Evolutionary conservation across 1,140 invertebrate genomes (phyloP).

Genomic region (Drosophila pseudoobscura): DNA sequence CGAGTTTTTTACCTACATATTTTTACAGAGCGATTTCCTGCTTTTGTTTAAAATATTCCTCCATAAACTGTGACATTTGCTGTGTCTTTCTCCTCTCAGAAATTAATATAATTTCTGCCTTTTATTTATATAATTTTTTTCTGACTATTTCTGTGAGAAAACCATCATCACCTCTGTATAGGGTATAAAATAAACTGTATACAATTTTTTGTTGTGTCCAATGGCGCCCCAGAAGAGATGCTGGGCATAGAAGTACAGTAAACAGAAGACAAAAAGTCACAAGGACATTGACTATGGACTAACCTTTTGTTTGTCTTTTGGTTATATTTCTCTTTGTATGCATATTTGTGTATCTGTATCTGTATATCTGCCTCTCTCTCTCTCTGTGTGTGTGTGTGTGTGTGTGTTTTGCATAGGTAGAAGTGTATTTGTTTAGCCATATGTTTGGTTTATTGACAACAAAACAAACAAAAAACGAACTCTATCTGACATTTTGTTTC

Average conservation of each 20-base stretch:
- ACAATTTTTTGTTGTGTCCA: too few species aligned
- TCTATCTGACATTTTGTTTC: constrained; percentile 21
- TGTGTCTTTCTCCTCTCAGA: too few species aligned
- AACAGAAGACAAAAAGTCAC: constrained; percentile 58
- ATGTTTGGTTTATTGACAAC: constrained; percentile 64
- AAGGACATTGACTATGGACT: constrained; percentile 44
- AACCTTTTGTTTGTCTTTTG: constrained; percentile 49
- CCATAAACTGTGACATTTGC: too few species aligned
- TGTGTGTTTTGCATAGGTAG: constrained; percentile 26
- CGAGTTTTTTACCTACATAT: too few species aligned
- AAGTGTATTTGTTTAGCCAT: constrained; percentile 46
- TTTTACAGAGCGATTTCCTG: too few species aligned
- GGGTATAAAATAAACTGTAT: too few species aligned
- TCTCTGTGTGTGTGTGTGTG: constrained; percentile 11
- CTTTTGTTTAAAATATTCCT: too few species aligned
- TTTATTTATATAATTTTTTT: too few species aligned
- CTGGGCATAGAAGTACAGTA: constrained; percentile 15
- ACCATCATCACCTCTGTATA: too few species aligned
- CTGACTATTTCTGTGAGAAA: too few species aligned
- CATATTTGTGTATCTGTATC: constrained; percentile 32
- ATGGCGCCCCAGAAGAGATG: not conserved
- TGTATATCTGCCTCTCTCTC: constrained; percentile 24
- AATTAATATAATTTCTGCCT: too few species aligned
- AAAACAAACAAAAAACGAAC: constrained; percentile 28
- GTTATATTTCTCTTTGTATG: not conserved